Conservation (phyloP, 2,888 invertebrate genomes). For the Meta bourneti region DNA sequence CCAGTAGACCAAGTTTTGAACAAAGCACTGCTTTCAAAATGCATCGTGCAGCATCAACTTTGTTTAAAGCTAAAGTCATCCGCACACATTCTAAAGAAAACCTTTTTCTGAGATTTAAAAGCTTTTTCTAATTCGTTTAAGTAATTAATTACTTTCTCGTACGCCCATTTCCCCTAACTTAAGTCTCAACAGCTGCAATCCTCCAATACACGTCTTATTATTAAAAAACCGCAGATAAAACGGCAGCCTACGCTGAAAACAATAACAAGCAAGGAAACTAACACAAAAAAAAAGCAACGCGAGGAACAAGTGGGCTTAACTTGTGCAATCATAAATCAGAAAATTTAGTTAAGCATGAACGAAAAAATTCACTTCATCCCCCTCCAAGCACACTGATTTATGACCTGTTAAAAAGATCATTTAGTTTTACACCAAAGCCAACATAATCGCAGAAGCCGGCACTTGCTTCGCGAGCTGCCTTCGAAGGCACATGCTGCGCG, state of each 20-base stretch:
- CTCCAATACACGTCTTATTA: background rate
- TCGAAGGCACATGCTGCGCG: background rate
- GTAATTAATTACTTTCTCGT: background rate
- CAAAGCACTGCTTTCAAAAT: background rate
- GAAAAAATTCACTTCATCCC: conserved; percentile 23
- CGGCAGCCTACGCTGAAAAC: background rate
- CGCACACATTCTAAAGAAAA: background rate
- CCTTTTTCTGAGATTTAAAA: background rate
- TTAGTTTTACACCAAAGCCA: conserved; percentile 15
- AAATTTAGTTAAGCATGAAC: conserved; percentile 47
- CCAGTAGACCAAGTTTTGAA: background rate
- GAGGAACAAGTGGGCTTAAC: background rate
- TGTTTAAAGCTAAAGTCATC: background rate
- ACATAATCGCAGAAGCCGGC: conserved; percentile 1
- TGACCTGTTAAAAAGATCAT: conserved; percentile 46
- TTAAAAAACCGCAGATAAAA: background rate
- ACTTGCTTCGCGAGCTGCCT: conserved; percentile 18
- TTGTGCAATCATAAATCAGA: conserved; percentile 37
- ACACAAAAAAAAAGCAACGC: background rate
- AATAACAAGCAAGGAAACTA: background rate
- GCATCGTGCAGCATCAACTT: background rate
- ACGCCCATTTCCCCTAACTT: background rate
- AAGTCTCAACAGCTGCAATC: background rate
- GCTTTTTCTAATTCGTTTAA: background rate
- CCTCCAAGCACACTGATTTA: conserved; percentile 38